A percentile compares a stretch with the other conserved stretches of the same genome.
Conservation (phyloP, 2,113 vertebrate species). For the Delphinapterus leucas region DNA sequence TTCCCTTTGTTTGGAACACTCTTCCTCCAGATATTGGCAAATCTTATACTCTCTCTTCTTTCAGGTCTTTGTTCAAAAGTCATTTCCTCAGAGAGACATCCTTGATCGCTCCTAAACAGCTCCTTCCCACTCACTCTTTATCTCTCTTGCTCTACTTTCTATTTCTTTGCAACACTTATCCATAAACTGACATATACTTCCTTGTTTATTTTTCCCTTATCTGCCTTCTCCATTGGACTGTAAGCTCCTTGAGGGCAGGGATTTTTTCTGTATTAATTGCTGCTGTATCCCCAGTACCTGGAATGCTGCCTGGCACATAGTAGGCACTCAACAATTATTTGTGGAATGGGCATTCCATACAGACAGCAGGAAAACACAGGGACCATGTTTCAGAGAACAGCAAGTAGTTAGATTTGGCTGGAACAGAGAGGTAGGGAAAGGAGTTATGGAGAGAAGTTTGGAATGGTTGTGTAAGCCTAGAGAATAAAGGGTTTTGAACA, state of each 20-base stretch:
- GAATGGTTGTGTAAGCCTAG: neutral
- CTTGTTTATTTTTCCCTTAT: neutral
- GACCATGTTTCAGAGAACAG: neutral
- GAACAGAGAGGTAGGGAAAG: neutral
- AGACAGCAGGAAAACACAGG: slow-evolving; percentile 15
- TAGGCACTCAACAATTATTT: neutral
- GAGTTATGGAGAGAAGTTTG: neutral
- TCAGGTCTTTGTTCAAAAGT: slow-evolving; percentile 37
- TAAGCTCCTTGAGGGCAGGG: neutral
- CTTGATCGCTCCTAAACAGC: neutral
- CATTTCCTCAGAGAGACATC: neutral
- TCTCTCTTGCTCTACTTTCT: neutral
- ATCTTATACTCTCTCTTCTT: neutral
- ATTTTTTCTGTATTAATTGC: slow-evolving; percentile 5
- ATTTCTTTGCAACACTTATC: slow-evolving; percentile 2
- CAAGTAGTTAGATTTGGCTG: neutral
- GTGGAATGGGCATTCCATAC: neutral
- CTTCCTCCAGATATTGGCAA: neutral
- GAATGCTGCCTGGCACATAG: neutral
- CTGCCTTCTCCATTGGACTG: neutral
- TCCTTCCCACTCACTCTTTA: neutral
- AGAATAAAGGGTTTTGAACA: slow-evolving; percentile 23
- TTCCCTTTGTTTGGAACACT: neutral
- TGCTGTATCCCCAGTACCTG: neutral
- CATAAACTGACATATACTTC: neutral